A percentile compares a stretch with the other conserved stretches of the same genome.
Conservation (phyloP, 2,888 invertebrate species). For the Euzetes globulus region DNA sequence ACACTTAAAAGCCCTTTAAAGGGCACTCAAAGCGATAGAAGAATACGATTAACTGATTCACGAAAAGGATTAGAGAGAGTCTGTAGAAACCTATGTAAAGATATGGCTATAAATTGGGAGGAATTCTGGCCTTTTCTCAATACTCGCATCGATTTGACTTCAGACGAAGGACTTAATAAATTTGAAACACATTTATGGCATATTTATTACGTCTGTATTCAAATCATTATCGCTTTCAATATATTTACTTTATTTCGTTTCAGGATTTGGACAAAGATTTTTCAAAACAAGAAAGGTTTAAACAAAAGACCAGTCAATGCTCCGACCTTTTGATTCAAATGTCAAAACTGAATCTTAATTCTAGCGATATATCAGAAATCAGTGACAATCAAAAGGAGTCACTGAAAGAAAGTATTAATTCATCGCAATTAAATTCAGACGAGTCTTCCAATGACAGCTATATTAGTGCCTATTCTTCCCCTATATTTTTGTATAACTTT, state of each 20-base stretch:
- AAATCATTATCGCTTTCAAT: neutral
- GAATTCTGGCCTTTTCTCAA: constrained; percentile 90
- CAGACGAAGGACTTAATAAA: constrained; percentile 62
- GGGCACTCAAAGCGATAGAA: constrained; percentile 5
- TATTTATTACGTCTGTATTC: constrained; percentile 14
- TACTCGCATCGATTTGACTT: constrained; percentile 67
- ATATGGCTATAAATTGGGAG: constrained; percentile 69
- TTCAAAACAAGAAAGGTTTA: neutral
- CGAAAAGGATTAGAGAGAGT: constrained; percentile 81
- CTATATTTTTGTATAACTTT: constrained; percentile 16
- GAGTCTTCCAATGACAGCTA: neutral
- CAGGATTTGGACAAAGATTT: neutral
- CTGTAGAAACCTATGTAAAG: constrained; percentile 58
- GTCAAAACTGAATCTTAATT: neutral
- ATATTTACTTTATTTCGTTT: neutral
- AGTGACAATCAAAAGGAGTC: neutral
- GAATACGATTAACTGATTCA: constrained; percentile 57
- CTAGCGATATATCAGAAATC: too few relatives aligned
- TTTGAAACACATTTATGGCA: constrained; percentile 66
- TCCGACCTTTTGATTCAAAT: neutral
- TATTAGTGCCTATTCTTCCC: constrained; percentile 18
- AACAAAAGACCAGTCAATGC: neutral
- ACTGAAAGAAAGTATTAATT: neutral
- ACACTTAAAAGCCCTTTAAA: constrained; percentile 68
- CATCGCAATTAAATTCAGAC: neutral